A percentile compares a stretch with the other conserved stretches of the same genome.
phyloP scores from a whole-genome alignment of 2,797 vertebrate species.

The Picus viridis region DNA sequence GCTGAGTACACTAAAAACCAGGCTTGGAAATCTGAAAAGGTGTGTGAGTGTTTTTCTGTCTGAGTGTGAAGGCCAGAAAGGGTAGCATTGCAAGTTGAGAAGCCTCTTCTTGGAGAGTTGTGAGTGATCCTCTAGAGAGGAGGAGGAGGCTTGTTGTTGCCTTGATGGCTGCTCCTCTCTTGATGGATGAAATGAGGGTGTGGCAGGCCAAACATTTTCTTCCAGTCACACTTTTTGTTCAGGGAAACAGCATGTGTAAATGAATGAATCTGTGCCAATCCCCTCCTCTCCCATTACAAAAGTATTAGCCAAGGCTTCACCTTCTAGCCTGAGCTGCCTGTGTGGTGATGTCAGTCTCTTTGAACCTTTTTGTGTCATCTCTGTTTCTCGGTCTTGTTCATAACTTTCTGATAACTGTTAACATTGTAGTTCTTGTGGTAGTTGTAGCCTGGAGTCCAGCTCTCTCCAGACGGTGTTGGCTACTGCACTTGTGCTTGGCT shows the following conservation, averaged over 20 bases:
- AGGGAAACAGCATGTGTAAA: not conserved
- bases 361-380: not conserved
- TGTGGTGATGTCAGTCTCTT: not conserved
- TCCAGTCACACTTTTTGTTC: not conserved
- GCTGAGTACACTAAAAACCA: slow-evolving; percentile 99
- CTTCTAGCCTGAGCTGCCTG: not conserved
- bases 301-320: not conserved
- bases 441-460: not conserved
- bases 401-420: slow-evolving; percentile 28
- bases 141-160: not conserved
- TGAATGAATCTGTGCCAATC: not conserved
- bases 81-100: not conserved
- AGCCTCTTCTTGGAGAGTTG: not conserved
- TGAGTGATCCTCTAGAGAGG: not conserved
- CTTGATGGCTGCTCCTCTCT: not conserved
- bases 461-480: slow-evolving; percentile 36
- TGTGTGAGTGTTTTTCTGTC: slow-evolving; percentile 54
- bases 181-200: not conserved
- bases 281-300: not conserved
- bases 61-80: not conserved
- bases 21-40: slow-evolving; percentile 97
- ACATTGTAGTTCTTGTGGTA: not conserved
- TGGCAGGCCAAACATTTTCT: not conserved
- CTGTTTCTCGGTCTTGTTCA: not conserved
- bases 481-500: slow-evolving; percentile 47